Evolutionary conservation across 2,797 vertebrate genomes (phyloP), one percentile per base, ranked within the genome.

Genomic region (Etheostoma nigrum): DNA sequence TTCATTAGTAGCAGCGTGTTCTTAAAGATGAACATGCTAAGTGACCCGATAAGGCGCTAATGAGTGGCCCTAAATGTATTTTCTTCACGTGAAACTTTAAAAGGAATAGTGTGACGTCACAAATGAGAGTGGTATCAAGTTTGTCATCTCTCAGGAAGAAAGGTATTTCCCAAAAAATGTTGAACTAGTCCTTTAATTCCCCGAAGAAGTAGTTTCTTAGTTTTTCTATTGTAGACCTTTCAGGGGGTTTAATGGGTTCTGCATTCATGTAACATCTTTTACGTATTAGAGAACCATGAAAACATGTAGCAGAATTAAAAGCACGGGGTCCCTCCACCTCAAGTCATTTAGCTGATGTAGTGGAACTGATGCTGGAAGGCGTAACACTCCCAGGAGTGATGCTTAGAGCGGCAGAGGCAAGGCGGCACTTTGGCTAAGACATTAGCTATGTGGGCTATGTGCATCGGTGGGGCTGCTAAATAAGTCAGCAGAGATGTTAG

Each of bases 401-500:
- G 36, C 66, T 52, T 2, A 40, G 40, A 44, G 52, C 70, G 36
- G 52, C 70, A 47, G 57, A 27, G 51, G 52, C 30, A n/a, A 48
- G 58, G 58, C 61, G 58, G 58, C 69, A 74, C 78, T 67, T 16
- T 2, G 23, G 25, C 4, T 67, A 47, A 80, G 53, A 59, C 54
- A 51, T 73, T 33, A 45, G 77, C 47, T 23, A 25, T 70, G 30
- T 0, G 4, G 45, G 73, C 40, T 86, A 90, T 91, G 68, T 75
- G 71, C 82, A 59, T 63, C 72, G 70, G 77, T 71, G 68, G 53
- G 58, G 49, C 63, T 79, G 71, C 67, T 93, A 83, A 92, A 92
- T 92, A 88, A 90, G 76, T 90, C 84, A 92, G 75, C 27, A 67
- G 53, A 59, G 67, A 76, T 74, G 71, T 84, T 82, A 84, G 66